phyloP scores from a whole-genome alignment of 2,797 vertebrate genomes.

The Enteromius unitaeniatus region DNA sequence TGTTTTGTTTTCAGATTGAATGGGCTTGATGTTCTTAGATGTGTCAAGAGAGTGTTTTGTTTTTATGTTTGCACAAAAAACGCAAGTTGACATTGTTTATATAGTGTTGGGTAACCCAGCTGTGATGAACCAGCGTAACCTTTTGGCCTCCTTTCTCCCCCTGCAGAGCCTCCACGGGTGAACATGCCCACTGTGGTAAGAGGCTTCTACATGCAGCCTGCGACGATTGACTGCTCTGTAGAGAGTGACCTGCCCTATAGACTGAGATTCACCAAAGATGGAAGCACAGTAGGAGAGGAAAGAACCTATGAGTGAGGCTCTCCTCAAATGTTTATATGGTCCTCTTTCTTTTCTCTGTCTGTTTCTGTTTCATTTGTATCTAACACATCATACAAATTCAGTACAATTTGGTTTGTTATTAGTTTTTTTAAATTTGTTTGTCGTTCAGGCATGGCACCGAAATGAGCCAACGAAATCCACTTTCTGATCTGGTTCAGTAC shows the following conservation, averaged over 20 bases:
- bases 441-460: too few relatives aligned
- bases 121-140: constrained; percentile 59
- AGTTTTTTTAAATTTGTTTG: background rate
- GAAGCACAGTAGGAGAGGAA: constrained; percentile 81
- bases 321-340: constrained; percentile 31
- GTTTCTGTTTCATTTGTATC: background rate
- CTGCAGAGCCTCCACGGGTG: constrained; percentile 82
- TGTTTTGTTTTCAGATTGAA: background rate
- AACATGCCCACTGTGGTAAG: constrained; percentile 83
- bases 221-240: constrained; percentile 84
- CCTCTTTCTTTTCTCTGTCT: constrained; percentile 32
- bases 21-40: background rate
- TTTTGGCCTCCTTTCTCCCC: constrained; percentile 22
- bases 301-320: constrained; percentile 81
- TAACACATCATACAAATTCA: background rate
- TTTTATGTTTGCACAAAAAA: background rate
- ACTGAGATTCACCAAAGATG: constrained; percentile 82
- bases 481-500: too few relatives aligned
- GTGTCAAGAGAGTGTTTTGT: background rate
- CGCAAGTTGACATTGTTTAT: background rate
- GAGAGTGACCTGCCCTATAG: constrained; percentile 85
- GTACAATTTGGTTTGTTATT: background rate
- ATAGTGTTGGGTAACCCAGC: background rate
- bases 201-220: constrained; percentile 80
- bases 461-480: too few relatives aligned